Conservation (phyloP, 2,888 invertebrate species). For the Colostygia pectinataria region DNA sequence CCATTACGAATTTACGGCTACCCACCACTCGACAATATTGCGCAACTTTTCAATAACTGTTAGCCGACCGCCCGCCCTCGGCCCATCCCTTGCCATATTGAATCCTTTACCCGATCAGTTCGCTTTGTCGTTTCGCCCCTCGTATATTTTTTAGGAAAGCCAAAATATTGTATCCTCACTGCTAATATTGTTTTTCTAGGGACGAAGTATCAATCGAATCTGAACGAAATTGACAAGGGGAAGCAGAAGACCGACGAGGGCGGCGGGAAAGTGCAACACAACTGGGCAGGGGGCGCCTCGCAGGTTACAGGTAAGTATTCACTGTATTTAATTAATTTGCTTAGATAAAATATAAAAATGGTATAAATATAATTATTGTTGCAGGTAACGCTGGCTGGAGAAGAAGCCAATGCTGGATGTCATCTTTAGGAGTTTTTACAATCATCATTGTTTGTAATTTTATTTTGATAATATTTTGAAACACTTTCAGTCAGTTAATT, state of each 20-base stretch:
- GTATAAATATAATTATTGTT: constrained; percentile 31
- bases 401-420: constrained; percentile 56
- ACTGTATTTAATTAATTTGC: background rate
- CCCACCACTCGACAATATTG: constrained; percentile 80
- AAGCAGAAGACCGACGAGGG: constrained; percentile 88
- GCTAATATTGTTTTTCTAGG: constrained; percentile 72
- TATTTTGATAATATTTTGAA: constrained; percentile 12
- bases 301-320: constrained; percentile 67
- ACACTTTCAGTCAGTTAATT: constrained; percentile 33
- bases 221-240: constrained; percentile 91
- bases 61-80: constrained; percentile 58
- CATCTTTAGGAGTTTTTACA: constrained; percentile 45
- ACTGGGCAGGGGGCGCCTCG: constrained; percentile 80
- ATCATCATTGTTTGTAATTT: constrained; percentile 41
- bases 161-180: constrained; percentile 29
- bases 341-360: background rate
- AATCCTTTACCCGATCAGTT: constrained; percentile 72
- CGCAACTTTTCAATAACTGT: constrained; percentile 82
- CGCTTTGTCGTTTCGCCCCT: constrained; percentile 45
- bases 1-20: constrained; percentile 81
- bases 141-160: constrained; percentile 35
- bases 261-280: constrained; percentile 78
- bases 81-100: constrained; percentile 70
- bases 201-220: constrained; percentile 88
- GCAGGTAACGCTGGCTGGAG: constrained; percentile 67